Evolutionary conservation across 2,888 invertebrate genomes (phyloP).

Genomic region (Erebia aethiops): DNA sequence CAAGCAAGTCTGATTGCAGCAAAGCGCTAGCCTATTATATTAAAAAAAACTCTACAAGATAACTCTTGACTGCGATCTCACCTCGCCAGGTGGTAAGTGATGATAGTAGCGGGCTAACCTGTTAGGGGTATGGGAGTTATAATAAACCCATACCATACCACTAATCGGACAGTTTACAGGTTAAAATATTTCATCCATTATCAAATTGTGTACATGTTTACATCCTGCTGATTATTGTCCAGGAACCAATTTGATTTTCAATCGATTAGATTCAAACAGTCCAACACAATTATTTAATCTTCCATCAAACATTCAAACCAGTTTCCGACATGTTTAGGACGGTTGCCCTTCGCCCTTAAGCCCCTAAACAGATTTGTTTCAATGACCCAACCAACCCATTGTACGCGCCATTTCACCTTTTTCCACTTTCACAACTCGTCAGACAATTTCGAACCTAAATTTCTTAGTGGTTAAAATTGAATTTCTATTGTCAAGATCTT

Average conservation of each 20-base stretch:
- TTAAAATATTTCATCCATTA: background rate
- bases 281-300: constrained; percentile 30
- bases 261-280: constrained; percentile 15
- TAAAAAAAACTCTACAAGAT: no score
- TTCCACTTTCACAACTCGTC: constrained; percentile 43
- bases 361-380: constrained; percentile 69
- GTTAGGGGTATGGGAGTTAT: no score
- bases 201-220: background rate
- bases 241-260: background rate
- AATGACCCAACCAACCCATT: constrained; percentile 60
- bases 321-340: constrained; percentile 36
- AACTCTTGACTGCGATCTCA: no score
- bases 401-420: constrained; percentile 69
- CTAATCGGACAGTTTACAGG: no score
- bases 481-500: constrained; percentile 52
- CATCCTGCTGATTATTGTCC: background rate
- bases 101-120: no score
- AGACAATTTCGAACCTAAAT: constrained; percentile 40
- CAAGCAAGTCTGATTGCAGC: no score
- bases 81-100: no score
- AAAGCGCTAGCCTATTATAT: no score
- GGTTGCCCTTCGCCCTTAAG: constrained; percentile 64
- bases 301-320: constrained; percentile 27
- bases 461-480: constrained; percentile 33
- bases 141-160: no score